These are phyloP conservation scores for Halesus radiatus DNA, from an alignment of 1,140 invertebrate genomes.

Conservation along the genomic window DNA sequence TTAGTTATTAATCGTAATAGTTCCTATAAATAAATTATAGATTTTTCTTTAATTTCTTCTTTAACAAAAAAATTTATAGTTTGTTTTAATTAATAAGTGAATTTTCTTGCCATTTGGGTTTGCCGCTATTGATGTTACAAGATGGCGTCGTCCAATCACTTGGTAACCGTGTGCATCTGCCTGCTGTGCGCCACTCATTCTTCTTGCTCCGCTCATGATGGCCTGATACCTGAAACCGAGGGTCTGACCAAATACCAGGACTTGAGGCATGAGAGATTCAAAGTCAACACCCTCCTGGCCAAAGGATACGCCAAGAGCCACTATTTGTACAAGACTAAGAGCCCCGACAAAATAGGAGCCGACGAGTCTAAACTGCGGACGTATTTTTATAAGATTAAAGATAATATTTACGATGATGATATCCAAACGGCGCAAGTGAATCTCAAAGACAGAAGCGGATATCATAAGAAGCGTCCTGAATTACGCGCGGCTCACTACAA, in stretches of 20 bases:
- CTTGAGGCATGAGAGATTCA: conserved; percentile 58
- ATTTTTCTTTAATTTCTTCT: too few relatives aligned
- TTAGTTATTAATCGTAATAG: too few relatives aligned
- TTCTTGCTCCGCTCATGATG: conserved; percentile 76
- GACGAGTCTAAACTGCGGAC: background rate
- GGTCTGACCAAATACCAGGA: conserved; percentile 53
- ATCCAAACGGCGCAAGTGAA: background rate
- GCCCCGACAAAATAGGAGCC: conserved; percentile 20
- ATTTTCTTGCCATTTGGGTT: background rate
- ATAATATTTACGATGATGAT: background rate
- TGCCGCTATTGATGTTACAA: conserved; percentile 37
- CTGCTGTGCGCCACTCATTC: conserved; percentile 81
- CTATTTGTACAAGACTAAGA: conserved; percentile 7
- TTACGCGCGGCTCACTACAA: background rate
- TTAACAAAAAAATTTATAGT: too few relatives aligned
- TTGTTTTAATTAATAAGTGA: background rate
- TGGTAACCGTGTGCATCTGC: conserved; percentile 84
- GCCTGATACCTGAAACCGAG: conserved; percentile 56
- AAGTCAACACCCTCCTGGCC: conserved; percentile 12
- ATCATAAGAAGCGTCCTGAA: background rate
- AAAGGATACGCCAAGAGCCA: conserved; percentile 6
- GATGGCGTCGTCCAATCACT: conserved; percentile 65
- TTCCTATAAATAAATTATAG: too few relatives aligned
- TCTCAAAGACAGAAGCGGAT: background rate
- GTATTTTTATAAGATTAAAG: background rate